Evolutionary conservation across 2,797 vertebrate genomes (phyloP).

Genomic region (Sorex maritimensis): DNA sequence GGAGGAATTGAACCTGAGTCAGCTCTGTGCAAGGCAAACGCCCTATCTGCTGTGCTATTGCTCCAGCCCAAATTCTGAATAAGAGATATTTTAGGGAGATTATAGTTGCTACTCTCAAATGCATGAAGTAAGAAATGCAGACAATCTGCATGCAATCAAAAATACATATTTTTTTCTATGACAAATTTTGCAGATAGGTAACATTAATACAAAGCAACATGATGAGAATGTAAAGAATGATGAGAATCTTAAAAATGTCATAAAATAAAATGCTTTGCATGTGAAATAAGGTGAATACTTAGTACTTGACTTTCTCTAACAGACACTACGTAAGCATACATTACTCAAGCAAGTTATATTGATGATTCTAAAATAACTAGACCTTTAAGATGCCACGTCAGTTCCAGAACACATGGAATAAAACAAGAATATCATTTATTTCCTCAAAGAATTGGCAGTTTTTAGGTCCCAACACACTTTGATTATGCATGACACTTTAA

Average conservation of each 20-base stretch:
- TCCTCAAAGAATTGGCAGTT: no score
- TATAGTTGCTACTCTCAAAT: background rate
- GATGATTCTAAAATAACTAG: slow-evolving; percentile 10
- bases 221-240: background rate
- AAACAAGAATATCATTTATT: background rate
- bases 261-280: background rate
- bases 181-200: background rate
- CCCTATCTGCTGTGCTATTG: no score
- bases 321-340: background rate
- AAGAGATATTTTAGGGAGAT: background rate
- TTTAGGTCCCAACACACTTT: background rate
- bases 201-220: background rate
- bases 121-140: background rate
- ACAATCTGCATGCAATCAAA: background rate
- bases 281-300: background rate
- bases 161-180: background rate
- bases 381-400: background rate
- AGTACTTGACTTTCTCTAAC: background rate
- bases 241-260: background rate
- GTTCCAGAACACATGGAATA: background rate
- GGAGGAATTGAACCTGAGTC: no score
- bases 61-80: no score
- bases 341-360: background rate
- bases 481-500: background rate
- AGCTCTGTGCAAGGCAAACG: no score